Evolutionary conservation across 1,140 invertebrate genomes (phyloP).

Genomic region (Orchesella cincta): DNA sequence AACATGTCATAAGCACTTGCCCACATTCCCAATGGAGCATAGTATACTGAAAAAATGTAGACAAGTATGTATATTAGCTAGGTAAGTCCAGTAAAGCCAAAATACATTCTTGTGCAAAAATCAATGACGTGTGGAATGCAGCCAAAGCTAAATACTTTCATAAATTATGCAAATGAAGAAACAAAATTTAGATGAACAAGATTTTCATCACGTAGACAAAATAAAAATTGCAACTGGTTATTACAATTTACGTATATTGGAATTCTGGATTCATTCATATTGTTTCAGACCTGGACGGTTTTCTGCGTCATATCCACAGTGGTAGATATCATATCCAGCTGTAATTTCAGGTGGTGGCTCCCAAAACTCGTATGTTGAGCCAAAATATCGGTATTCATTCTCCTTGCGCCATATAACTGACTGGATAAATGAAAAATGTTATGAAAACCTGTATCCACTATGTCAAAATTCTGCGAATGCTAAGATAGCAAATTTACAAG

Average conservation of each 20-base stretch:
- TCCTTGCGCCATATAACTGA: conserved; percentile 31
- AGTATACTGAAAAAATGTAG: conserved; percentile 30
- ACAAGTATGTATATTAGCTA: no score
- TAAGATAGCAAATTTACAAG: no score
- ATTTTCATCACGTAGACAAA: no score
- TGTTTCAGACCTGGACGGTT: conserved; percentile 33
- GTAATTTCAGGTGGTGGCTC: conserved; percentile 19
- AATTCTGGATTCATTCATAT: no score
- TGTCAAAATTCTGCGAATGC: no score
- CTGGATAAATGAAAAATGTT: conserved; percentile 2
- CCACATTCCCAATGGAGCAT: conserved; percentile 40
- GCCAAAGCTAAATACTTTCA: not conserved
- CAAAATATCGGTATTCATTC: conserved; percentile 17
- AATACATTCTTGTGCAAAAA: no score
- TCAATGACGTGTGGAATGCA: not conserved
- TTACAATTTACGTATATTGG: no score
- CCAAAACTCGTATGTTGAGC: not conserved
- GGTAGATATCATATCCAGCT: conserved; percentile 35
- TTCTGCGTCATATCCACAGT: conserved; percentile 33
- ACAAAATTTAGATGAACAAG: not conserved
- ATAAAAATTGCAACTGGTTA: no score
- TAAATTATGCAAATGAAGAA: not conserved
- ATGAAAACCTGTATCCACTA: no score
- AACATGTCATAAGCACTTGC: conserved; percentile 34
- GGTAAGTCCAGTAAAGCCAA: no score